These are phyloP conservation scores for Coenobita brevimanus DNA, from an alignment of 1,140 invertebrate genomes.

Conservation along the genomic window DNA sequence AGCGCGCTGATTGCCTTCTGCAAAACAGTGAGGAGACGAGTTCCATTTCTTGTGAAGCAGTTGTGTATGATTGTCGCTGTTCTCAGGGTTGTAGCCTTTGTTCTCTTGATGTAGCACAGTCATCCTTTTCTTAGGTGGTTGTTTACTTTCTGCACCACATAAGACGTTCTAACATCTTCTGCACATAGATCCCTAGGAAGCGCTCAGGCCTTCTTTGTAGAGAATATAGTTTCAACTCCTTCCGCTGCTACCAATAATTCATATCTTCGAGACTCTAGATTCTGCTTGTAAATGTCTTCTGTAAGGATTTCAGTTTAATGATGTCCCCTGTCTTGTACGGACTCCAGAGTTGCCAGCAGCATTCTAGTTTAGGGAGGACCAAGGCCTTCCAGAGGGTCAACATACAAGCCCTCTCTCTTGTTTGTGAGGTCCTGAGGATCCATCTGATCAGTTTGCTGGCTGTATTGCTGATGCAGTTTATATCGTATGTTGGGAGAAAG, in stretches of 20 bases:
- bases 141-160: not conserved
- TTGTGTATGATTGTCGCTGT: not conserved
- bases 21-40: not conserved
- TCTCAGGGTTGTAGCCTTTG: not conserved
- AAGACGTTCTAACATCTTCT: not conserved
- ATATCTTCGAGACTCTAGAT: not conserved
- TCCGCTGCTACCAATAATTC: not conserved
- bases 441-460: constrained; percentile 1
- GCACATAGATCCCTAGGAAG: not conserved
- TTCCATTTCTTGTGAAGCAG: constrained; percentile 3
- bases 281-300: not conserved
- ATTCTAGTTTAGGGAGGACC: constrained; percentile 9
- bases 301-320: not conserved
- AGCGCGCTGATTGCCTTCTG: not conserved
- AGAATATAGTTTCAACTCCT: constrained; percentile 4
- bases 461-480: not conserved
- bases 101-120: constrained; percentile 16
- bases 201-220: constrained; percentile 4
- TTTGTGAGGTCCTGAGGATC: constrained; percentile 1
- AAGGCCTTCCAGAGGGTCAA: not conserved
- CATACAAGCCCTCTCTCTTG: not conserved
- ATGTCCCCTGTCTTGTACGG: not conserved
- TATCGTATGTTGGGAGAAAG: not conserved
- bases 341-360: not conserved
- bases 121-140: not conserved